Evolutionary conservation across 2,888 invertebrate genomes (phyloP).

Genomic region (Crossocerus cetratus): DNA sequence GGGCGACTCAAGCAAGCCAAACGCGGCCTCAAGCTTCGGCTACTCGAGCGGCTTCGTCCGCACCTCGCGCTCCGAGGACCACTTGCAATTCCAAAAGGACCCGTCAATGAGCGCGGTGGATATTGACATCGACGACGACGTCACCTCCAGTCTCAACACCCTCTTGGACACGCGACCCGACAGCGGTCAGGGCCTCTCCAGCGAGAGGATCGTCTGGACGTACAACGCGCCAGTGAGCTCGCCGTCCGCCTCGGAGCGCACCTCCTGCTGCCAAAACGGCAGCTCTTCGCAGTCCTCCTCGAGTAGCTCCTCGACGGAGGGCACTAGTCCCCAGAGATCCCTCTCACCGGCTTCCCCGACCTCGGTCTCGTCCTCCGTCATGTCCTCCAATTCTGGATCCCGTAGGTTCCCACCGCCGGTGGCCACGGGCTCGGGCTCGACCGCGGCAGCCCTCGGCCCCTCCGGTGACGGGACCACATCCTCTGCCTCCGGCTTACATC

Average conservation of each 20-base stretch:
- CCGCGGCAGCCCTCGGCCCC: slow-evolving; percentile 56
- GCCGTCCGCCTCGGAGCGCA: slow-evolving; percentile 78
- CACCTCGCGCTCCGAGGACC: slow-evolving; percentile 95
- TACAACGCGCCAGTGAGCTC: slow-evolving; percentile 91
- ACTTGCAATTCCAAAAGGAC: slow-evolving; percentile 89
- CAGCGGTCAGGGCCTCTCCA: slow-evolving; percentile 79
- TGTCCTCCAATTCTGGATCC: slow-evolving; percentile 87
- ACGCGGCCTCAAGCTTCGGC: slow-evolving; percentile 61
- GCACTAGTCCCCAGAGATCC: slow-evolving; percentile 79
- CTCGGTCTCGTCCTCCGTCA: slow-evolving; percentile 91
- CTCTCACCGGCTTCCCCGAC: slow-evolving; percentile 89
- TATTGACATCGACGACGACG: slow-evolving; percentile 95
- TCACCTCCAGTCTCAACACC: slow-evolving; percentile 95
- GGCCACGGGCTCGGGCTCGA: slow-evolving; percentile 43
- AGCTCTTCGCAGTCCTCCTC: slow-evolving; percentile 73
- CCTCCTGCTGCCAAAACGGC: slow-evolving; percentile 80
- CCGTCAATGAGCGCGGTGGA: slow-evolving; percentile 90
- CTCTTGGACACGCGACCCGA: slow-evolving; percentile 87
- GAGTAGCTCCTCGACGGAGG: slow-evolving; percentile 72
- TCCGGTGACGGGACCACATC: slow-evolving; percentile 52
- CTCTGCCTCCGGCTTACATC: slow-evolving; percentile 62
- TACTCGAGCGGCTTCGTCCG: slow-evolving; percentile 83
- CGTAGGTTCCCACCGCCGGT: slow-evolving; percentile 79
- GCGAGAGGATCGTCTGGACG: slow-evolving; percentile 91
- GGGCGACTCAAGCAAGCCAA: slow-evolving; percentile 50